Evolutionary conservation across 2,797 vertebrate species (phyloP), one percentile per base, ranked within the genome.

Genomic region (Hemibagrus guttatus): DNA sequence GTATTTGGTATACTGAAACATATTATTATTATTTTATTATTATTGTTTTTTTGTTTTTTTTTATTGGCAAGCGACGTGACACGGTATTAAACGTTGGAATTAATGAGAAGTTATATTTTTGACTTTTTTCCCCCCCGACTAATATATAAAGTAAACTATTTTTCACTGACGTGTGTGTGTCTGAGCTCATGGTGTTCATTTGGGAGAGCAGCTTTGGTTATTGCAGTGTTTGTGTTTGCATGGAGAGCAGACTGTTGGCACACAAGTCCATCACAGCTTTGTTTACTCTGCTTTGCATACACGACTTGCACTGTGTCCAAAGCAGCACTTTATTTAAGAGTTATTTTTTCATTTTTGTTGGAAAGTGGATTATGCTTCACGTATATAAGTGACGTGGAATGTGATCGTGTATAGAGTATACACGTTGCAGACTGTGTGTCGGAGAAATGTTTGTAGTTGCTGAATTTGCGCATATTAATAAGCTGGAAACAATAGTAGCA

Each of bases 141-240:
- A 92, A 68, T 91, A 93, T 94, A 94, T 95, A 93, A 95, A 95
- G 87, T 93, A 93, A 94, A 94, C 90, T 92, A 90, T 93, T 93
- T 87, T 87, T 91, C 88, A 93, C 88, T 72, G 17, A 52, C n/a
- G 4, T 84, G 69, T 87, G 86, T 84, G 58, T 59, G 14, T n/a
- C 14, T 13, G 54, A 0, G 35, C 17, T 68, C 9, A 21, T 81
- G 58, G 23, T 82, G 46, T 84, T 28, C 64, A 52, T 81, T 85
- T 69, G 52, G 85, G 61, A 64, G 16, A 4, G 6, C 21, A 79
- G 42, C 26, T 83, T 75, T 87, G 88, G 86, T 84, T 87, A 88
- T 84, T 86, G 89, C 88, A 89, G 89, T 93, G 89, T 94, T 93
- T 90, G 63, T 82, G 39, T 39, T 81, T 49, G 69, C 92, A 63